phyloP scores from a whole-genome alignment of 1,140 invertebrate genomes.

The Drosophila kepulauana region DNA sequence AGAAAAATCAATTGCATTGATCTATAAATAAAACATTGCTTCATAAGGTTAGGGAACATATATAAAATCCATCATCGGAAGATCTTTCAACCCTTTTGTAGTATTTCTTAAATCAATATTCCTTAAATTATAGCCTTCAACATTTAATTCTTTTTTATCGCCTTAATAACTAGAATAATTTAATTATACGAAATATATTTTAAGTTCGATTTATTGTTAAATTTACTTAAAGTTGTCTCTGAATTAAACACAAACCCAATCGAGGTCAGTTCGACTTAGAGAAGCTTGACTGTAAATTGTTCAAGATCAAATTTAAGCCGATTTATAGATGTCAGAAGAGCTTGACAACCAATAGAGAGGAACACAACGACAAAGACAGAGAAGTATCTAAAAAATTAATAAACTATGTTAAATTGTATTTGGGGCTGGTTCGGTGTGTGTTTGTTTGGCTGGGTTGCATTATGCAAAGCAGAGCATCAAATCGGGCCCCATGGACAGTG shows the following conservation, averaged over 20 bases:
- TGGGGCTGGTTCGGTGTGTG: not conserved
- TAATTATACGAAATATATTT: not conserved
- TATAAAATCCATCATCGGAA: too few species aligned
- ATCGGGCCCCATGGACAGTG: slow-evolving; percentile 55
- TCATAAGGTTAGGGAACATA: too few species aligned
- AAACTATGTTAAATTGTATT: slow-evolving; percentile 66
- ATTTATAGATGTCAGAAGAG: slow-evolving; percentile 72
- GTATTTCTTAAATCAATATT: too few species aligned
- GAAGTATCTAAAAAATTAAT: slow-evolving; percentile 70
- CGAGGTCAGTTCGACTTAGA: slow-evolving; percentile 19
- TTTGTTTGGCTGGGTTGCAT: slow-evolving; percentile 48
- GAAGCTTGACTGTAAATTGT: slow-evolving; percentile 31
- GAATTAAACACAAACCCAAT: not conserved
- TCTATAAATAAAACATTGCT: too few species aligned
- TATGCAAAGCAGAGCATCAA: slow-evolving; percentile 70
- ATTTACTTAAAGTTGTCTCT: not conserved
- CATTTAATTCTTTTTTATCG: not conserved
- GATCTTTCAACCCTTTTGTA: too few species aligned
- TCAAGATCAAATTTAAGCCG: slow-evolving; percentile 81
- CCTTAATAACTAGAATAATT: not conserved
- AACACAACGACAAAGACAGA: slow-evolving; percentile 4
- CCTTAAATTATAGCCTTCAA: too few species aligned
- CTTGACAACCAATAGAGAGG: slow-evolving; percentile 37
- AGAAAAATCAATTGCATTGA: not conserved
- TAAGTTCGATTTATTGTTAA: not conserved